A percentile compares a stretch with the other conserved stretches of the same genome.
Evolutionary conservation across 1,140 invertebrate genomes (phyloP).

Genomic region (Caerostris darwini): DNA sequence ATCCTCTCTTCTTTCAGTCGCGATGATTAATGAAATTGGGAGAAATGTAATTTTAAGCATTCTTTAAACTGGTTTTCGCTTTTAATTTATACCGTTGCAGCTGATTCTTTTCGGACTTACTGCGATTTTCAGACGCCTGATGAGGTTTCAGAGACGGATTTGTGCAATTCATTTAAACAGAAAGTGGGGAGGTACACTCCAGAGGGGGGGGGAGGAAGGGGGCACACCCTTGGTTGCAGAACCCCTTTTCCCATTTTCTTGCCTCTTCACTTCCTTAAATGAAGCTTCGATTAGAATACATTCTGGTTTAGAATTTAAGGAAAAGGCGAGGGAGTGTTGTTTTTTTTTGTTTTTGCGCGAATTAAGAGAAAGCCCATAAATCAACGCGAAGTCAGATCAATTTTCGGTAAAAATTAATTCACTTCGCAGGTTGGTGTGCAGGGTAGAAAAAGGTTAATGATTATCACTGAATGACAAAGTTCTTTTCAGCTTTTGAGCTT

Average conservation of each 20-base stretch:
- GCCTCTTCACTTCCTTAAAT: conserved; percentile 11
- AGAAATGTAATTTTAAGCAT: conserved; percentile 78
- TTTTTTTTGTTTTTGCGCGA: conserved; percentile 18
- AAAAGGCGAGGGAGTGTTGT: neutral
- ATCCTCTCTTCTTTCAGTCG: conserved; percentile 75
- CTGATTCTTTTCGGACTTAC: conserved; percentile 72
- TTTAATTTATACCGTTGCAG: conserved; percentile 77
- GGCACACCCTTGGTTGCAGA: no score
- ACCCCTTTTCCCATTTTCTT: conserved; percentile 29
- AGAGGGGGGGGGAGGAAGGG: no score
- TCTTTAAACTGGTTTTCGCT: conserved; percentile 78
- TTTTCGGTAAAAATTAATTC: conserved; percentile 43
- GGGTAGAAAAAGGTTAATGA: conserved; percentile 39
- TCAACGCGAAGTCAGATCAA: conserved; percentile 18
- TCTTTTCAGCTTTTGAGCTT: conserved; percentile 6
- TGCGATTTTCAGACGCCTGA: conserved; percentile 73
- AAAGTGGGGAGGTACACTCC: neutral
- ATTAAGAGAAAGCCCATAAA: conserved; percentile 35
- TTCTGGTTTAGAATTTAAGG: conserved; percentile 20
- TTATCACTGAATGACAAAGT: conserved; percentile 26
- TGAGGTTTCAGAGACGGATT: conserved; percentile 75
- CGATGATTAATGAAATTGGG: conserved; percentile 78
- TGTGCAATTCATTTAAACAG: conserved; percentile 67
- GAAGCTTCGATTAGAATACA: conserved; percentile 39
- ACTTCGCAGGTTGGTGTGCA: neutral